Evolutionary conservation across 2,888 invertebrate genomes (phyloP).

Genomic region (Volucella zonaria): DNA sequence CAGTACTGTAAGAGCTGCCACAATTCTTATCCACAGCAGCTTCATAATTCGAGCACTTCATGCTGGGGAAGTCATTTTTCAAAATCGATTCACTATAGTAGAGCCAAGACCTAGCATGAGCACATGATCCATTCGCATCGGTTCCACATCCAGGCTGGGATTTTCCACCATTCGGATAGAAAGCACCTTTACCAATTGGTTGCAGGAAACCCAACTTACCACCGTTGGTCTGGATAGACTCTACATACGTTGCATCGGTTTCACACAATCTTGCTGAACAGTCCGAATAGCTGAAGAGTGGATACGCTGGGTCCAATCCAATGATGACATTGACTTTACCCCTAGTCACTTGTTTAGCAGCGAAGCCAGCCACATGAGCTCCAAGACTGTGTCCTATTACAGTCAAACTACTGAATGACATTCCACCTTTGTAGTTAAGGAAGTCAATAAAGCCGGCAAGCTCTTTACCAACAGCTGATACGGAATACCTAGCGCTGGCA

Average conservation of each 20-base stretch:
- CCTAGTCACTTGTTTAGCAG: conserved; percentile 84
- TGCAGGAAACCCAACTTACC: conserved; percentile 78
- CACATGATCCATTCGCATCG: conserved; percentile 81
- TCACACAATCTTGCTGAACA: conserved; percentile 76
- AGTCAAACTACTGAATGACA: conserved; percentile 83
- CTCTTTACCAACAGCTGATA: conserved; percentile 77
- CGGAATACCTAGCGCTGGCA: conserved; percentile 83
- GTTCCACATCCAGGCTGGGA: conserved; percentile 84
- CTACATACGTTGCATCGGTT: no score
- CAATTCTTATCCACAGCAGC: conserved; percentile 79
- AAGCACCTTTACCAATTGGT: conserved; percentile 83
- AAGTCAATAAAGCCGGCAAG: conserved; percentile 78
- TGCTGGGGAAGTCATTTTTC: conserved; percentile 76
- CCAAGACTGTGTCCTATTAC: conserved; percentile 85
- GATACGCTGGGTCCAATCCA: conserved; percentile 81
- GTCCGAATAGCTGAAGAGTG: conserved; percentile 77
- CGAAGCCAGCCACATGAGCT: conserved; percentile 83
- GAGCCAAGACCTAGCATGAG: conserved; percentile 82
- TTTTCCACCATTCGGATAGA: conserved; percentile 84
- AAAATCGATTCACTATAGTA: conserved; percentile 83
- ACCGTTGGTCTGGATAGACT: no score
- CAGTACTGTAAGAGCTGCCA: conserved; percentile 76
- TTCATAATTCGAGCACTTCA: conserved; percentile 76
- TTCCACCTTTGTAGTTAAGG: conserved; percentile 83
- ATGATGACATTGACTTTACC: conserved; percentile 85